These are phyloP conservation scores for Rhopalosiphum nymphaeae DNA, from an alignment of 2,888 invertebrate genomes.

Conservation along the genomic window DNA sequence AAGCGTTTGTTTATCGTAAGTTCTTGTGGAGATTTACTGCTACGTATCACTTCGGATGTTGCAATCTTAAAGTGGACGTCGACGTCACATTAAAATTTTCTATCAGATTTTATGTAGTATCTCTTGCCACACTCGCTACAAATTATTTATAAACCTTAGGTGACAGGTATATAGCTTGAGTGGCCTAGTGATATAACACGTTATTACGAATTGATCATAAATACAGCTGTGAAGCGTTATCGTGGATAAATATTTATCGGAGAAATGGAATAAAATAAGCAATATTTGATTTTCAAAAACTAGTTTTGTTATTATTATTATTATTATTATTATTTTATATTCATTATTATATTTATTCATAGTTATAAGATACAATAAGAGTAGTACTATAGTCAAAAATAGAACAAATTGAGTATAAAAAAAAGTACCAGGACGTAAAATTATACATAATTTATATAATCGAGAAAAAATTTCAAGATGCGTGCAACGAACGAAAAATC, in stretches of 20 bases:
- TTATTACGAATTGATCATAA: not conserved
- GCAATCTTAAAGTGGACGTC: not conserved
- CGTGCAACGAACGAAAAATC: not conserved
- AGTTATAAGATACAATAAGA: not conserved
- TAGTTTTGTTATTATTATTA: not conserved
- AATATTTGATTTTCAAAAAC: not conserved
- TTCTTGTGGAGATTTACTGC: not conserved
- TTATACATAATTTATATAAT: not conserved
- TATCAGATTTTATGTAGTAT: not conserved
- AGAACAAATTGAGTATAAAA: not conserved
- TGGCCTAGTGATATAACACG: not conserved
- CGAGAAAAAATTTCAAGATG: not conserved
- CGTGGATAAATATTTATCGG: not conserved
- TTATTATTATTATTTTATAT: not conserved
- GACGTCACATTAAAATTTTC: not conserved
- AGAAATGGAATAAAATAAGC: not conserved
- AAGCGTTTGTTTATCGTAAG: not conserved
- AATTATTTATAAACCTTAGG: not conserved
- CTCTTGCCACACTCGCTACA: not conserved
- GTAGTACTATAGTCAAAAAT: not conserved
- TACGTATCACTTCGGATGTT: not conserved
- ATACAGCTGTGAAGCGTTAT: not conserved
- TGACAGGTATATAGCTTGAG: not conserved
- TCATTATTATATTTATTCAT: not conserved
- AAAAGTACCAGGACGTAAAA: not conserved